Evolutionary conservation across 37 sponge, comb jelly and placozoan species (phyloP).

Genomic region (Haliclona indistincta): DNA sequence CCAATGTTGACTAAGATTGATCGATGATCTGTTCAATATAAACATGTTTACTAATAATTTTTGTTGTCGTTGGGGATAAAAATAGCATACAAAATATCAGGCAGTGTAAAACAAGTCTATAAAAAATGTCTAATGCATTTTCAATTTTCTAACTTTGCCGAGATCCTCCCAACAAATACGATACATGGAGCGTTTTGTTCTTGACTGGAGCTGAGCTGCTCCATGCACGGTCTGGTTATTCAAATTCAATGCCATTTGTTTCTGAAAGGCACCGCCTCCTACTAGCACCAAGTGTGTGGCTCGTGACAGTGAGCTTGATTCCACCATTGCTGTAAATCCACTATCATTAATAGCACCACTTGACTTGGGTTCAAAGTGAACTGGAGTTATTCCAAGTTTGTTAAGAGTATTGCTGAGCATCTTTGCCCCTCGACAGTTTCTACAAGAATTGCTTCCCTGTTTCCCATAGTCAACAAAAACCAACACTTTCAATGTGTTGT

Average conservation of each 20-base stretch:
- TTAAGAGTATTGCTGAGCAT: not conserved
- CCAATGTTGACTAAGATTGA: no score
- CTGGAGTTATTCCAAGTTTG: not conserved
- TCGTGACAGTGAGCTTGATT: constrained; percentile 10
- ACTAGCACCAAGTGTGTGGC: constrained; percentile 19
- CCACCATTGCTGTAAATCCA: constrained; percentile 43
- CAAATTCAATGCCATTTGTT: constrained; percentile 13
- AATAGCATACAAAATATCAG: no score
- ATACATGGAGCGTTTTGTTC: no score
- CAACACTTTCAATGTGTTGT: not conserved
- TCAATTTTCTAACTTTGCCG: no score
- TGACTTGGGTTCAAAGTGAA: constrained; percentile 24
- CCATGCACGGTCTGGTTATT: no score
- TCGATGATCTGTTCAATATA: no score
- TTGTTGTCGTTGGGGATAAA: no score
- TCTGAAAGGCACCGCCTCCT: constrained; percentile 57
- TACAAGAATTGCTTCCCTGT: constrained; percentile 43
- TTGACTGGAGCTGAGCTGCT: no score
- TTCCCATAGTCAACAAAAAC: constrained; percentile 36
- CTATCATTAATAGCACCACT: constrained; percentile 15
- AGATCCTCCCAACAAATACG: no score
- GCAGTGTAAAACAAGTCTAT: no score
- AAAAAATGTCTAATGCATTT: no score
- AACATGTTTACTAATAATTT: no score
- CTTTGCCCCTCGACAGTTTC: constrained; percentile 15